These are phyloP conservation scores for Aurelia sp. DNA, from an alignment of 30 jellyfish, hydroid and myxozoan species.

Conservation along the genomic window DNA sequence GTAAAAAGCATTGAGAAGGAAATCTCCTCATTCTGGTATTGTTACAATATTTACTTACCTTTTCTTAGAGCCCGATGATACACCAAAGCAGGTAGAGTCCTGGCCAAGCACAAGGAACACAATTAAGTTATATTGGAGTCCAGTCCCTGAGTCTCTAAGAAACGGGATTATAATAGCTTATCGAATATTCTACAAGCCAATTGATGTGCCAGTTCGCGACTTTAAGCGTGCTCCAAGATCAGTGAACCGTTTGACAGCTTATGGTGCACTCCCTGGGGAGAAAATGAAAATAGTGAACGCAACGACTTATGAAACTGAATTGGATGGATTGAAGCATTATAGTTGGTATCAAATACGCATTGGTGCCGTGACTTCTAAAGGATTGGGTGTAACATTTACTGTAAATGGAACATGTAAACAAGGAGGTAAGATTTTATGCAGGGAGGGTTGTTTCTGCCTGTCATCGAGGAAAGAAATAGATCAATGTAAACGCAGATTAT, in stretches of 20 bases:
- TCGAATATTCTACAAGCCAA: conserved; percentile 55
- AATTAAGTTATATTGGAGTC: conserved; percentile 55
- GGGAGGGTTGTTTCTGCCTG: too few relatives aligned
- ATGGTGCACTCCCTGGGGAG: conserved; percentile 67
- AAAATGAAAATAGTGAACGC: conserved; percentile 40
- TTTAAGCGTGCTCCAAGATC: conserved; percentile 49
- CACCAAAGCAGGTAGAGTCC: conserved; percentile 50
- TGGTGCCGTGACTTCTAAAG: conserved; percentile 63
- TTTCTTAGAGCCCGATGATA: conserved; percentile 60
- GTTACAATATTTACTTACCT: neutral
- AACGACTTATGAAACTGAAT: conserved; percentile 26
- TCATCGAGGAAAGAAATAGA: too few relatives aligned
- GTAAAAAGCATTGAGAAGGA: too few relatives aligned
- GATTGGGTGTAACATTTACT: conserved; percentile 47
- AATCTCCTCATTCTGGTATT: too few relatives aligned
- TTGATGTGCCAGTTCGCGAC: conserved; percentile 37
- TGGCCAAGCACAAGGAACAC: conserved; percentile 54
- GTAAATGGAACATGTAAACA: conserved; percentile 53
- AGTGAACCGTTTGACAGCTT: conserved; percentile 14
- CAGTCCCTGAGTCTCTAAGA: conserved; percentile 56
- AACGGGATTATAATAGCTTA: conserved; percentile 58
- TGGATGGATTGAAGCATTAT: conserved; percentile 14
- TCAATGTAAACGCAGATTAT: too few relatives aligned
- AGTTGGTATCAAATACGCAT: conserved; percentile 67
- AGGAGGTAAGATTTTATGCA: conserved; percentile 20